phyloP scores from a whole-genome alignment of 2,797 vertebrate genomes.

The Propithecus perrieri region DNA sequence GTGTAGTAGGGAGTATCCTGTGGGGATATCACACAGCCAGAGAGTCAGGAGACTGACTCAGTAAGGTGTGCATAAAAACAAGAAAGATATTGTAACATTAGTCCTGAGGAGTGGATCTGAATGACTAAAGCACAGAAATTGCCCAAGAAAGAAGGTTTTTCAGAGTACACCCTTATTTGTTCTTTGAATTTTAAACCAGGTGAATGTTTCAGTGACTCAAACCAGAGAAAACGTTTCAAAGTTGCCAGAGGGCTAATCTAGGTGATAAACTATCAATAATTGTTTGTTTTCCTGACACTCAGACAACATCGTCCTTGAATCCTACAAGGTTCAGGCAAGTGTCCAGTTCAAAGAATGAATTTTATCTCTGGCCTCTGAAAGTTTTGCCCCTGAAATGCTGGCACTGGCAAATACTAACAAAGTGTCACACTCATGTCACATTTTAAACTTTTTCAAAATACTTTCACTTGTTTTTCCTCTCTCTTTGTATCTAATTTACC shows the following conservation, averaged over 20 bases:
- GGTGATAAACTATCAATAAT: not conserved
- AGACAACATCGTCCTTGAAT: not conserved
- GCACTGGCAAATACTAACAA: not conserved
- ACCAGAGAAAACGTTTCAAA: not conserved
- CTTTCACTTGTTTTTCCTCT: not conserved
- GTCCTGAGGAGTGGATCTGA: not conserved
- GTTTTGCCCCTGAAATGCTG: not conserved
- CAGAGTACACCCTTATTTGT: not conserved
- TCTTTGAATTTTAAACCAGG: not conserved
- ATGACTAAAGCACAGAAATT: not conserved
- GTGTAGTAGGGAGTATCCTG: not conserved
- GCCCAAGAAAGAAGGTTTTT: not conserved
- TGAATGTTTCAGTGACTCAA: not conserved
- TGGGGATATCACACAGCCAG: not conserved
- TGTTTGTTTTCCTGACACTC: constrained; percentile 6
- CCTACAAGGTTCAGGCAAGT: not conserved
- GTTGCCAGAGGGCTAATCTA: not conserved
- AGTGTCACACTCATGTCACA: not conserved
- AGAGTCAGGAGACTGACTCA: not conserved
- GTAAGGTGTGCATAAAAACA: not conserved
- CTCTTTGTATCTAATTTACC: not conserved
- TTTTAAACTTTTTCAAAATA: not conserved
- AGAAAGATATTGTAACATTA: not conserved
- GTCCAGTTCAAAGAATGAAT: not conserved
- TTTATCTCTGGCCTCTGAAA: constrained; percentile 11